Base-by-base conservation (phyloP, 2,888 invertebrate genomes). In the Charanyca ferruginea region DNA sequence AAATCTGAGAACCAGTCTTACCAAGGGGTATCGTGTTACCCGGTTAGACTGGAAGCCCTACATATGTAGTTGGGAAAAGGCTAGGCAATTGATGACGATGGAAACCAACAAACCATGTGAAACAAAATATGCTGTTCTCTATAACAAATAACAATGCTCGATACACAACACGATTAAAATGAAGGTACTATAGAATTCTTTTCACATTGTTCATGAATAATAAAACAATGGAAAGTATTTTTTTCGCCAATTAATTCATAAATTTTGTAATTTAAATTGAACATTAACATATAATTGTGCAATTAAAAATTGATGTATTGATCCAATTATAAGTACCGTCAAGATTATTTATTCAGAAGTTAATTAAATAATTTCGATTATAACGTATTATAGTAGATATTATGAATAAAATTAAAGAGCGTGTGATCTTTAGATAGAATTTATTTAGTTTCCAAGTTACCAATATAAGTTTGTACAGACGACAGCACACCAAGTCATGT, bases 271-370 rank as follows among this genome's bases (percentile, higher is more conserved):
- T 58, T 66, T 65, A 59, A 52, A 77, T 61, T 49, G 45, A 42
- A 61, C 20, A 67, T 81, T 69, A 66, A 18, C 65, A 71, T 75
- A 45, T 73, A 80, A 81, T 81, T 73, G 64, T 20, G 47, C 60
- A 60, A 70, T 76, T 58, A 65, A 20, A 42, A 44, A 52, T 59
- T 53, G 23, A 81, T 67, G 38, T 69, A 72, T 73, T 55, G 51
- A 22, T 64, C 35, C 41, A 60, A 74, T 78, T 71, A 70, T n/a
- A n/a, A n/a, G n/a, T n/a, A 49, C 13, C 25, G 49, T 49, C 59
- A 60, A 52, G 23, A 63, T 71, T 63, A 71, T 52, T 61, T 66
- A 59, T 58, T 61, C 35, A 1, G 28, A 60, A 67, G 65, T 53
- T 13, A 47, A 55, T 41, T n/a, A 51, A 42, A 23, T 48, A 25